Evolutionary conservation across 2,888 invertebrate species (phyloP).

Genomic region (Epinotia demarniana): DNA sequence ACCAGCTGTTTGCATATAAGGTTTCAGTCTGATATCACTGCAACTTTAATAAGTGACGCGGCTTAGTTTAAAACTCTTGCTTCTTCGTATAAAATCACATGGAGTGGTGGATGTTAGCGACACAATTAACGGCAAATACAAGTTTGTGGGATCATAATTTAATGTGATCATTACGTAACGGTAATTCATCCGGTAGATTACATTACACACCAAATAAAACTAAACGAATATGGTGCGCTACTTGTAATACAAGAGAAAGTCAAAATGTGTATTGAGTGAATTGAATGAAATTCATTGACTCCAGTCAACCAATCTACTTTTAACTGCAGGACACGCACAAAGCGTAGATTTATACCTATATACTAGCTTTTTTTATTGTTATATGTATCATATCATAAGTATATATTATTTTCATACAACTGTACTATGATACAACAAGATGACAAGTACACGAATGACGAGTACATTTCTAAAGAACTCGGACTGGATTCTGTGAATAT

Average conservation of each 20-base stretch:
- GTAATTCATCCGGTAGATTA: slow-evolving; percentile 12
- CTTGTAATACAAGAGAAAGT: background rate
- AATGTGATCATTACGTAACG: slow-evolving; percentile 1
- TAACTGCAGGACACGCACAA: too few relatives aligned
- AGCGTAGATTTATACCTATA: too few relatives aligned
- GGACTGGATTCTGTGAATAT: slow-evolving; percentile 1
- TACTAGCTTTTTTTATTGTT: background rate
- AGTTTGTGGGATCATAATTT: slow-evolving; percentile 13
- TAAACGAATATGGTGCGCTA: background rate
- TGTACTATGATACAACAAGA: background rate
- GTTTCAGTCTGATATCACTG: slow-evolving; percentile 9
- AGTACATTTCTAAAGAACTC: background rate
- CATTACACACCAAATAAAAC: background rate
- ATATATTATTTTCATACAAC: background rate
- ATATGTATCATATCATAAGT: background rate
- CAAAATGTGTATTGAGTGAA: background rate
- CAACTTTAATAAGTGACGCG: background rate
- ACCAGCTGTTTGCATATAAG: slow-evolving; percentile 23
- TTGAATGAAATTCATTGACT: too few relatives aligned
- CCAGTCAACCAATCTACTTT: too few relatives aligned
- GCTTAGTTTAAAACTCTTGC: background rate
- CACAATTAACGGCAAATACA: slow-evolving; percentile 2
- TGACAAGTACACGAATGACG: background rate
- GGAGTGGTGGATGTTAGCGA: background rate
- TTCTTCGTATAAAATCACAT: background rate